A percentile compares a stretch with the other conserved stretches of the same genome.
These are phyloP conservation scores for Drosophila austrosaltans DNA, from an alignment of 2,888 invertebrate genomes.

Conservation along the genomic window DNA sequence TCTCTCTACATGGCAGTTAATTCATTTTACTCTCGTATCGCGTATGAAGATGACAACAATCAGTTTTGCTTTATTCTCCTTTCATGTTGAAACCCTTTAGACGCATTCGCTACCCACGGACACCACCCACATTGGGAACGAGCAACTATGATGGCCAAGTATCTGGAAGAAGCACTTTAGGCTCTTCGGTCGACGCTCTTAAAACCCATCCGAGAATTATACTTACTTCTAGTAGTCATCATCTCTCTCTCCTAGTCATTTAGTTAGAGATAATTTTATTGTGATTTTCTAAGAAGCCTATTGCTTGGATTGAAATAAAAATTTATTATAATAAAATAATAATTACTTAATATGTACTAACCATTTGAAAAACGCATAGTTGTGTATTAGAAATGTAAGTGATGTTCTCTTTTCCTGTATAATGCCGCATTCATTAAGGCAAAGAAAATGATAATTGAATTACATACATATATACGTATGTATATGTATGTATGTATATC, in stretches of 20 bases:
- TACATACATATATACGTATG: constrained; percentile 14
- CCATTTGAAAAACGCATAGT: constrained; percentile 36
- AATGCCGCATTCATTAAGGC: constrained; percentile 40
- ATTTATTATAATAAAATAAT: constrained; percentile 28
- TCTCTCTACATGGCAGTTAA: constrained; percentile 4
- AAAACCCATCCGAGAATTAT: constrained; percentile 43
- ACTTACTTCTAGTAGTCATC: constrained; percentile 22
- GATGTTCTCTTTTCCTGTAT: constrained; percentile 22
- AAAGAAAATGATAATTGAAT: constrained; percentile 9
- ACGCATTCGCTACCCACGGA: constrained; percentile 83
- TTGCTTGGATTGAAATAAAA: constrained; percentile 48
- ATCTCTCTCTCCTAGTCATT: neutral
- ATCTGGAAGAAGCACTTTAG: constrained; percentile 58
- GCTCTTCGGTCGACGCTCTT: constrained; percentile 70
- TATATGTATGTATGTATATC: neutral
- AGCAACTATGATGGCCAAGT: constrained; percentile 82
- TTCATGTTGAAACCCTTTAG: constrained; percentile 50
- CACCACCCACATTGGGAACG: constrained; percentile 83
- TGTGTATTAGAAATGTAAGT: constrained; percentile 37
- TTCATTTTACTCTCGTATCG: constrained; percentile 9
- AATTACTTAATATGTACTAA: constrained; percentile 5
- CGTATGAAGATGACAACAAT: neutral
- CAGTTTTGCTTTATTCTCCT: neutral
- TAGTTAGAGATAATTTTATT: constrained; percentile 51
- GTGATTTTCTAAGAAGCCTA: constrained; percentile 58